These are phyloP conservation scores for Bhutanitis thaidina DNA, from an alignment of 2,888 invertebrate genomes.

Conservation along the genomic window DNA sequence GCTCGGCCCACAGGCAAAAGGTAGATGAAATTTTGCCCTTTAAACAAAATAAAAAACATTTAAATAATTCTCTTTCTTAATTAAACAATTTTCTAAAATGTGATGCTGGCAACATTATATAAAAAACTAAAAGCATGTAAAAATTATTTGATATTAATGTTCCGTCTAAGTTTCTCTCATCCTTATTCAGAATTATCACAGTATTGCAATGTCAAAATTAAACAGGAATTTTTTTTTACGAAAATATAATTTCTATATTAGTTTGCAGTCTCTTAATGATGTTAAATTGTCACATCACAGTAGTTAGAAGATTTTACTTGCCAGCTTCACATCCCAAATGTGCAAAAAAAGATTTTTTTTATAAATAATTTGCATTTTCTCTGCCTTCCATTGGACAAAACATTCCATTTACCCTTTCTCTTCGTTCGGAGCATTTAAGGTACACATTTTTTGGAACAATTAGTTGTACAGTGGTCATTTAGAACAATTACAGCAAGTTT, in stretches of 20 bases:
- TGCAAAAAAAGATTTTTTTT: neutral
- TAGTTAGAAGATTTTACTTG: slow-evolving; percentile 1
- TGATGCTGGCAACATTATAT: slow-evolving; percentile 5
- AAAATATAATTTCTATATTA: slow-evolving; percentile 14
- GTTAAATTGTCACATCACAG: slow-evolving; percentile 11
- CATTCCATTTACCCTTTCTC: slow-evolving; percentile 15
- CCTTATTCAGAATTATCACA: slow-evolving; percentile 12
- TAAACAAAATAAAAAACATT: slow-evolving; percentile 2
- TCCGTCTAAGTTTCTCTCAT: neutral
- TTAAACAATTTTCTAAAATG: neutral
- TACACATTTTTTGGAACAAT: slow-evolving; percentile 19
- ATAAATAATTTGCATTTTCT: neutral
- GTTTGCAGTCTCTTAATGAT: neutral
- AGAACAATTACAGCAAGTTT: slow-evolving; percentile 24
- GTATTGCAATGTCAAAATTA: slow-evolving; percentile 7
- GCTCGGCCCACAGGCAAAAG: slow-evolving; percentile 17
- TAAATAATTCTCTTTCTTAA: neutral
- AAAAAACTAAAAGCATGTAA: neutral
- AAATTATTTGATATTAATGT: neutral
- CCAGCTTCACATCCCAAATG: neutral
- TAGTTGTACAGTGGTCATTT: slow-evolving; percentile 23
- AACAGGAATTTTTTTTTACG: slow-evolving; percentile 7
- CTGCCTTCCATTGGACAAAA: slow-evolving; percentile 4
- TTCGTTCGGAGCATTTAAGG: slow-evolving; percentile 15
- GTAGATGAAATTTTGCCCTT: slow-evolving; percentile 13